Percentiles rank a stretch among this genome's conserved stretches.
Conservation (phyloP, 1,140 invertebrate species). For the Macrocentrus cingulum region DNA sequence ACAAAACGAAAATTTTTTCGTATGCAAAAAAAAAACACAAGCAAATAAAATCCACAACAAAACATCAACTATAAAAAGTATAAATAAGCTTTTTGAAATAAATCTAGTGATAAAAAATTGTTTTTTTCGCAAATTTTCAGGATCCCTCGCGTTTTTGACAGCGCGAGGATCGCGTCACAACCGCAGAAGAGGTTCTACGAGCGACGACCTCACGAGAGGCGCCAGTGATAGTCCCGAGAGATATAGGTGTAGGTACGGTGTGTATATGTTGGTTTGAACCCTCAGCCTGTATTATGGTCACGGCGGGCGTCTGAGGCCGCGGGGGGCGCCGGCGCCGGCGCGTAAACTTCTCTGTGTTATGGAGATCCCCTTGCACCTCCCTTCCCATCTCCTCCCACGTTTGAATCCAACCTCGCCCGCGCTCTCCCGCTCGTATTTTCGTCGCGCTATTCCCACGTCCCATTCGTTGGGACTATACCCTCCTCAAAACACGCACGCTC, state of each 20-base stretch:
- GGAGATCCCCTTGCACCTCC: constrained; percentile 29
- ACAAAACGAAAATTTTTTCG: too few species aligned
- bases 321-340: constrained; percentile 59
- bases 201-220: constrained; percentile 21
- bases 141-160: not conserved
- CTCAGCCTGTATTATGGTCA: constrained; percentile 49
- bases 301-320: constrained; percentile 59
- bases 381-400: constrained; percentile 36
- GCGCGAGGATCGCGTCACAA: not conserved
- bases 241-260: not conserved
- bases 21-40: not conserved
- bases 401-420: constrained; percentile 3
- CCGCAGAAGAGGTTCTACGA: not conserved
- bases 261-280: constrained; percentile 17
- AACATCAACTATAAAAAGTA: not conserved
- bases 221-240: constrained; percentile 38
- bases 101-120: too few species aligned
- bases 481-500: constrained; percentile 42
- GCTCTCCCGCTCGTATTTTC: constrained; percentile 2
- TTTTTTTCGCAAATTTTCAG: too few species aligned
- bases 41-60: not conserved
- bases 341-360: constrained; percentile 58
- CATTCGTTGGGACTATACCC: constrained; percentile 33
- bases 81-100: too few species aligned
- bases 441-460: constrained; percentile 23